A percentile compares a stretch with the other conserved stretches of the same genome.
phyloP scores from a whole-genome alignment of 2,888 invertebrate genomes.

The Thymelicus acteon region DNA sequence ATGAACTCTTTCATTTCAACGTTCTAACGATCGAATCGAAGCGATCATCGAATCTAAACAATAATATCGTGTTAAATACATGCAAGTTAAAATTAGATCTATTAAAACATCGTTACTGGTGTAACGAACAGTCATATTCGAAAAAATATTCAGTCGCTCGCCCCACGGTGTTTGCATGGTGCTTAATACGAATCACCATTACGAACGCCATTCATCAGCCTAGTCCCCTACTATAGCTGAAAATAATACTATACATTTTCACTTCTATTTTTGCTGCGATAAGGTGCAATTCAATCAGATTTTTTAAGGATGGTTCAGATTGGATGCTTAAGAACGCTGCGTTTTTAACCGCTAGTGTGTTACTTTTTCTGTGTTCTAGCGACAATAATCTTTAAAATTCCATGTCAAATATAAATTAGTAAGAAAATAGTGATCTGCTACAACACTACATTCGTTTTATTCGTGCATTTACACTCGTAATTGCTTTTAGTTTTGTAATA shows the following conservation, averaged over 20 bases:
- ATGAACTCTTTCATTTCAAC: no score
- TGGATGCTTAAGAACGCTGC: background rate
- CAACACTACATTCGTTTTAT: no score
- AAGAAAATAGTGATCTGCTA: no score
- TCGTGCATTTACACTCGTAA: no score
- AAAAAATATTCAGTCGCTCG: slow-evolving; percentile 33
- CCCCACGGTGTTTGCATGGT: slow-evolving; percentile 51
- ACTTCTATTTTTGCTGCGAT: slow-evolving; percentile 31
- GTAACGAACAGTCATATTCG: slow-evolving; percentile 20
- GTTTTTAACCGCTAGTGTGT: background rate
- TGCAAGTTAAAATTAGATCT: slow-evolving; percentile 8
- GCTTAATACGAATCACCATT: slow-evolving; percentile 51
- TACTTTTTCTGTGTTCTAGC: no score
- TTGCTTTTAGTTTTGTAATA: no score
- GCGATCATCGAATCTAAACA: no score
- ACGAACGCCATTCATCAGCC: slow-evolving; percentile 50
- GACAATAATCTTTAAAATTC: no score
- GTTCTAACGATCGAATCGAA: no score
- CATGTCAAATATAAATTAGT: no score
- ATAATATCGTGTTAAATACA: background rate
- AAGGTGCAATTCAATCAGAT: slow-evolving; percentile 32
- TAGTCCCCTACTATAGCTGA: slow-evolving; percentile 28
- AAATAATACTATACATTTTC: slow-evolving; percentile 29
- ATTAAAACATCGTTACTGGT: slow-evolving; percentile 26
- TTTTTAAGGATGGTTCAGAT: slow-evolving; percentile 11